phyloP scores from a whole-genome alignment of 2,888 invertebrate species.

The Limulus polyphemus region DNA sequence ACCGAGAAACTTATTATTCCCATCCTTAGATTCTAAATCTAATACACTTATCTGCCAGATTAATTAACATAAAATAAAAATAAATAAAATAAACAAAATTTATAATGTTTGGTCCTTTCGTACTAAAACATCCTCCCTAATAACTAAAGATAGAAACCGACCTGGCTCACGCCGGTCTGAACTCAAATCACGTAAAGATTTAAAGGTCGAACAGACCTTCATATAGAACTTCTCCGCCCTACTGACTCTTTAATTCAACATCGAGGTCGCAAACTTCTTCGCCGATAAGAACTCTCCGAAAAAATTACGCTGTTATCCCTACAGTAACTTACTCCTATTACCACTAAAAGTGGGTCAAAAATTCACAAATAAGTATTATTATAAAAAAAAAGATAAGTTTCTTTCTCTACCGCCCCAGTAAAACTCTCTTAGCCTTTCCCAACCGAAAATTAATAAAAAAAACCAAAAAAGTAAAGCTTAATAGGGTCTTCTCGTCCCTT shows the following conservation, averaged over 20 bases:
- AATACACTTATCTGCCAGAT: constrained; percentile 56
- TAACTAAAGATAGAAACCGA: constrained; percentile 60
- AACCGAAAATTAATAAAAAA: too few relatives aligned
- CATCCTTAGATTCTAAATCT: constrained; percentile 55
- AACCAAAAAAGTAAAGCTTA: constrained; percentile 47
- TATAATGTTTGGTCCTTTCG: constrained; percentile 52
- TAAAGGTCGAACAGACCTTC: constrained; percentile 54
- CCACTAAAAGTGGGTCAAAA: constrained; percentile 12
- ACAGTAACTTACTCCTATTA: constrained; percentile 57
- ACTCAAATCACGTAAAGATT: constrained; percentile 78
- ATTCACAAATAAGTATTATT: background rate
- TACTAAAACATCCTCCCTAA: constrained; percentile 50
- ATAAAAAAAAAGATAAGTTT: constrained; percentile 12
- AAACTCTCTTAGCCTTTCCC: constrained; percentile 21
- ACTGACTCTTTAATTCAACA: constrained; percentile 67
- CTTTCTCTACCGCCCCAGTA: constrained; percentile 27
- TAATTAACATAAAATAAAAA: constrained; percentile 39
- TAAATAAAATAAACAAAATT: constrained; percentile 31
- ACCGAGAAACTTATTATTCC: constrained; percentile 39
- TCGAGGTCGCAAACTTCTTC: constrained; percentile 71
- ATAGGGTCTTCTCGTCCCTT: constrained; percentile 67
- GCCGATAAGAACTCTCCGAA: constrained; percentile 58
- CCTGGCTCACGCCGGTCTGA: constrained; percentile 73
- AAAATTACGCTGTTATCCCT: constrained; percentile 74
- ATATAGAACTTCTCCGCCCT: constrained; percentile 51